A percentile compares a stretch with the other conserved stretches of the same genome.
phyloP scores from a whole-genome alignment of 2,113 vertebrate genomes.

The Sarotherodon lohbergeri region DNA sequence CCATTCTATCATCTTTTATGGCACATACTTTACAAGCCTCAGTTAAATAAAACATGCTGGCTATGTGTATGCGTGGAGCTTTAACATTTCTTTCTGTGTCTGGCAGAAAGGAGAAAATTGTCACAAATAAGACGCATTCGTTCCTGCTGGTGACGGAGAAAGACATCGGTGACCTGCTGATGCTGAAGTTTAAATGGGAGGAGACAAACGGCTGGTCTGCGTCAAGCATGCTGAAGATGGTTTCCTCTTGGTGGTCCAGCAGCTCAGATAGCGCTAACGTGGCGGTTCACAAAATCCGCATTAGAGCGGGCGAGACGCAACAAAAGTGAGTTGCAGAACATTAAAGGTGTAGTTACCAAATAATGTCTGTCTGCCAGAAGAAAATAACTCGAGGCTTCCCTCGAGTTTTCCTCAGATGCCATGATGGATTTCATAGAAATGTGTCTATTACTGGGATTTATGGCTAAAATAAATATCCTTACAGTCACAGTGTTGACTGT shows the following conservation, averaged over 20 bases:
- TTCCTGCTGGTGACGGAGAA: conserved; percentile 74
- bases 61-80: accelerated
- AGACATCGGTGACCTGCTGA: conserved; percentile 72
- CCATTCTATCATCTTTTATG: not conserved
- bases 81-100: not conserved
- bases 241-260: conserved; percentile 70
- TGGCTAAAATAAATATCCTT: not conserved
- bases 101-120: conserved; percentile 67
- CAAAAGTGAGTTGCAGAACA: conserved; percentile 53
- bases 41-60: not conserved
- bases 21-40: not conserved
- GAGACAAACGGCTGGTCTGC: conserved; percentile 58
- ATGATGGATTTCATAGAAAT: not conserved
- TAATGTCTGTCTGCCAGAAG: not conserved
- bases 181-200: conserved; percentile 72
- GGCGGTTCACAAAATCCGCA: conserved; percentile 67
- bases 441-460: not conserved
- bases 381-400: not conserved
- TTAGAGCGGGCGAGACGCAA: conserved; percentile 73
- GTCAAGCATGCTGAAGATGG: conserved; percentile 56
- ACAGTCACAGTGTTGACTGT: not conserved
- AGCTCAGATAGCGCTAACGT: conserved; percentile 18
- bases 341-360: not conserved
- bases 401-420: not conserved
- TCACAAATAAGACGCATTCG: conserved; percentile 64